Evolutionary conservation across 2,888 invertebrate species (phyloP).

Genomic region (Argyresthia albistria): DNA sequence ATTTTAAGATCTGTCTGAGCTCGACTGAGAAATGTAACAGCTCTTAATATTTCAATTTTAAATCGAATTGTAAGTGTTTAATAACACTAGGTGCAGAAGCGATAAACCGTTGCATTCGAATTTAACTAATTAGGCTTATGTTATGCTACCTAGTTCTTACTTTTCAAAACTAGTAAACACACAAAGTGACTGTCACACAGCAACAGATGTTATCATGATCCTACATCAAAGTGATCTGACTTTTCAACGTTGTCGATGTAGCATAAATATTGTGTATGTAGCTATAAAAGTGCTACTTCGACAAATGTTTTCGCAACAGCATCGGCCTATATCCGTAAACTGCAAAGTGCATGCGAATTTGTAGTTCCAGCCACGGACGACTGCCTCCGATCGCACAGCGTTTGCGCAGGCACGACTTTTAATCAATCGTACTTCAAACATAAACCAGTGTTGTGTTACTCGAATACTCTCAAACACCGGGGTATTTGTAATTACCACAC

Average conservation of each 20-base stretch:
- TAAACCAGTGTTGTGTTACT: not conserved
- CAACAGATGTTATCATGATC: too few species aligned
- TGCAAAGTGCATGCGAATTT: not conserved
- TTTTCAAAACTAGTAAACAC: too few species aligned
- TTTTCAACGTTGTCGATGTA: too few species aligned
- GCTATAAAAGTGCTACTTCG: too few species aligned
- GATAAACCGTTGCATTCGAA: not conserved
- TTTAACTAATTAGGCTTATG: too few species aligned
- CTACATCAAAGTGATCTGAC: too few species aligned
- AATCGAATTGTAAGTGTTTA: conserved; percentile 1
- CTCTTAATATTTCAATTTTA: not conserved
- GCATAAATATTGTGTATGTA: too few species aligned
- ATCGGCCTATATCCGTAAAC: not conserved
- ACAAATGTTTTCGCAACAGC: not conserved
- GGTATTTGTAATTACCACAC: conserved; percentile 2
- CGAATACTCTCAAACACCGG: not conserved
- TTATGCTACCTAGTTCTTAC: too few species aligned
- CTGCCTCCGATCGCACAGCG: not conserved
- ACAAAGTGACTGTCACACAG: too few species aligned
- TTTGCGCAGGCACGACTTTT: not conserved
- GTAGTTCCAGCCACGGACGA: not conserved
- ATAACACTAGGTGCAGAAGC: not conserved
- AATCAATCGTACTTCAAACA: not conserved
- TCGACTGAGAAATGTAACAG: not conserved
- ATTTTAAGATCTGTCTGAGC: too few species aligned